Percentiles rank a stretch among this genome's conserved stretches.
These are phyloP conservation scores for Bombyx huttoni DNA, from an alignment of 2,888 invertebrate genomes.

Conservation along the genomic window DNA sequence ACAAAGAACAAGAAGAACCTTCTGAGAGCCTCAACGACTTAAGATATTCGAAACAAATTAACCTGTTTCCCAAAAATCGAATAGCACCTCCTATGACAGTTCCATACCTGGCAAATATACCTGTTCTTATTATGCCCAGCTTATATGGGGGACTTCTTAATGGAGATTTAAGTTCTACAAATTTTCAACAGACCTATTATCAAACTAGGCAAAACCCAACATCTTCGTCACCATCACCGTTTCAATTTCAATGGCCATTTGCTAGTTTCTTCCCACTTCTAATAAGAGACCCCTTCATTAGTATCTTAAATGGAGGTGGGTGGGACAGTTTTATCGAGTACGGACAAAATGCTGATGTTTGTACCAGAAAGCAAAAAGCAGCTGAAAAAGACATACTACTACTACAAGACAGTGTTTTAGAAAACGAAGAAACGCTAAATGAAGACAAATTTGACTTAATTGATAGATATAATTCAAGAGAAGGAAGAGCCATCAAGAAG, in stretches of 20 bases:
- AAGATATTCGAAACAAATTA: constrained; percentile 23
- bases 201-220: constrained; percentile 33
- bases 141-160: constrained; percentile 16
- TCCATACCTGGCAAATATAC: constrained; percentile 42
- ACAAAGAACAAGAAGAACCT: constrained; percentile 23
- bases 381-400: constrained; percentile 8
- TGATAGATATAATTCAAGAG: constrained; percentile 14
- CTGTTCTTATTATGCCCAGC: constrained; percentile 37
- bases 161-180: constrained; percentile 16
- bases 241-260: constrained; percentile 62
- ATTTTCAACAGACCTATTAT: constrained; percentile 14
- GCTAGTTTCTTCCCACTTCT: constrained; percentile 68
- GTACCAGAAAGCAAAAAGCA: constrained; percentile 47
- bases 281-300: constrained; percentile 70
- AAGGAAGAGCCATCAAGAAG: constrained; percentile 42
- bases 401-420: background rate
- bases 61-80: constrained; percentile 13
- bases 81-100: constrained; percentile 14
- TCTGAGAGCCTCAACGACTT: constrained; percentile 17
- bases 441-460: background rate
- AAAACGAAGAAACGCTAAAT: constrained; percentile 1
- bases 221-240: constrained; percentile 21
- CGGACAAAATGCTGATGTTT: constrained; percentile 71
- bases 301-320: constrained; percentile 60
- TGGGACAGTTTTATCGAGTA: constrained; percentile 71